Evolutionary conservation across 2,113 vertebrate genomes (phyloP), one percentile per base, ranked within the genome.

Genomic region (Junco hyemalis): DNA sequence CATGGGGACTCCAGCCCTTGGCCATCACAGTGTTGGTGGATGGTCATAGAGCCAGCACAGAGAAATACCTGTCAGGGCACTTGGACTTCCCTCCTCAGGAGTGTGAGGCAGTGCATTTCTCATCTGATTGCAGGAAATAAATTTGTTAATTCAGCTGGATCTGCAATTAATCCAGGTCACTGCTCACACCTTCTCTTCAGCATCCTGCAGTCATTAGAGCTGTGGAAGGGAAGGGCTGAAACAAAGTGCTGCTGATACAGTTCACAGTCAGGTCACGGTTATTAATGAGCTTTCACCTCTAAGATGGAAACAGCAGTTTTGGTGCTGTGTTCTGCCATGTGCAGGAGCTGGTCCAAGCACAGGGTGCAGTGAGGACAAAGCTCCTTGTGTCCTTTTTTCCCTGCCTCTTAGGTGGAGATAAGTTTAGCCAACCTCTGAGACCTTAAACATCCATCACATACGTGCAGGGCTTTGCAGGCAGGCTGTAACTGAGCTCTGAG

Each of bases 271-370:
- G 96, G 96, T 96, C 95, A 95, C 3, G 0, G 65, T 96, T 94
- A 96, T 95, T 97, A 94, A 96, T 93, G 86, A 94, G 95, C 93
- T 93, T 95, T 95, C 92, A 90, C 95, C 92, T 96, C 93, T 76
- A 40, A 81, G 88, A 95, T 76, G 74, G 81, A 81, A 91, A 77
- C 66, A 88, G 93, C 93, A 71, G 35, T 96, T 83, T 79, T 35
- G 1, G 44, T 4, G 31, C 92, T 57, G 38, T 50, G 92, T 83
- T 94, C 65, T 85, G 86, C 77, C 91, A 89, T 70, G 19, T 20
- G 78, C 74, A 80, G 78, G 87, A 95, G 84, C 79, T 1, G 5
- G 33, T 92, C 77, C 83, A 81, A 94, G 91, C 23, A 66, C 6
- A 0, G 81, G 50, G 78, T 83, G 82, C 60, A 47, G 56, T 1